A percentile compares a stretch with the other conserved stretches of the same genome.
Evolutionary conservation across 2,113 vertebrate species (phyloP).

Genomic region (Eretmochelys imbricata): DNA sequence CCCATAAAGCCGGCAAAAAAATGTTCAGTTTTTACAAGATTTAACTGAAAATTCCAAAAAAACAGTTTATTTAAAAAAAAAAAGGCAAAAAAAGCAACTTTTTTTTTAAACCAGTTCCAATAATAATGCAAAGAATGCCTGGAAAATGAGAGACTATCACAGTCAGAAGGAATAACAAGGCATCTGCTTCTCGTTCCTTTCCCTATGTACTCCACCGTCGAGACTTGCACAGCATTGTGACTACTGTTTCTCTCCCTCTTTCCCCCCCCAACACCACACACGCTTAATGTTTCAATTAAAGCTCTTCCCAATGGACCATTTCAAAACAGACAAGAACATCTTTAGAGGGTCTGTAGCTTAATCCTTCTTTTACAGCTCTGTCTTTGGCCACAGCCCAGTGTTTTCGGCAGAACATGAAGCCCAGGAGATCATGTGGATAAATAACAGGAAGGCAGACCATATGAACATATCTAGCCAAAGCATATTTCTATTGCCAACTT

Average conservation of each 20-base stretch:
- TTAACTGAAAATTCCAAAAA: not conserved
- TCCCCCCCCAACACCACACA: not conserved
- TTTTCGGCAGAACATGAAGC: not conserved
- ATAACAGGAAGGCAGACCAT: not conserved
- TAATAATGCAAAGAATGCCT: not conserved
- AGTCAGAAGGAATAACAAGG: not conserved
- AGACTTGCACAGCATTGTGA: not conserved
- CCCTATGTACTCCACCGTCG: not conserved
- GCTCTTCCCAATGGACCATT: not conserved
- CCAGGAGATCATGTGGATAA: not conserved
- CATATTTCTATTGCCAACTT: not conserved
- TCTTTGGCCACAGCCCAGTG: not conserved
- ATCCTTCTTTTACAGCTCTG: conserved; percentile 12
- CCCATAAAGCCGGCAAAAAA: not conserved
- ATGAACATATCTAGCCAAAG: not conserved
- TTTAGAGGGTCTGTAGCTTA: not conserved
- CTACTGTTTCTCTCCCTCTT: not conserved
- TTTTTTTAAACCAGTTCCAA: not conserved
- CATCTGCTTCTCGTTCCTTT: not conserved
- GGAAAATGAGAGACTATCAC: not conserved
- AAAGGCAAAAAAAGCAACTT: not conserved
- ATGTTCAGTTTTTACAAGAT: not conserved
- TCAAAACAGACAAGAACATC: conserved; percentile 39
- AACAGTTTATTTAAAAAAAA: not conserved
- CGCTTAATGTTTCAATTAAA: not conserved